phyloP scores from a whole-genome alignment of 2,888 invertebrate genomes.

The Prostheceraeus crozeri region DNA sequence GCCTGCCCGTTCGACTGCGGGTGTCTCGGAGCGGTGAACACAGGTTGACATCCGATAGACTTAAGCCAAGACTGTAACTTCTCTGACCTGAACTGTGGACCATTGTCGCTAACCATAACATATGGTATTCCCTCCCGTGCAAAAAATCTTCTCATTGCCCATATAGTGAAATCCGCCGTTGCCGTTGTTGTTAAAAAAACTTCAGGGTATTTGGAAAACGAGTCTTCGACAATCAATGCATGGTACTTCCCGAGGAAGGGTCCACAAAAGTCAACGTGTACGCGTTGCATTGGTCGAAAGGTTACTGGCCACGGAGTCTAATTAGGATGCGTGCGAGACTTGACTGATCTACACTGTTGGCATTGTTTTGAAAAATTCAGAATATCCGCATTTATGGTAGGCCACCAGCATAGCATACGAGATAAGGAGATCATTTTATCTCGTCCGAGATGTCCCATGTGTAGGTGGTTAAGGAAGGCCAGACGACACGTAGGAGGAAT shows the following conservation, averaged over 20 bases:
- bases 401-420: slow-evolving; percentile 15
- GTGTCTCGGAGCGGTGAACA: slow-evolving; percentile 11
- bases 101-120: slow-evolving; percentile 2
- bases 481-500: too few species aligned
- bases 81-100: slow-evolving; percentile 4
- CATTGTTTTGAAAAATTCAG: not conserved
- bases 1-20: slow-evolving; percentile 5
- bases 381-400: slow-evolving; percentile 3
- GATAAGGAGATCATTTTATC: slow-evolving; percentile 12
- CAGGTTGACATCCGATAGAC: not conserved
- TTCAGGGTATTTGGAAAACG: slow-evolving; percentile 15
- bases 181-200: slow-evolving; percentile 15
- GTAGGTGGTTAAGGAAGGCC: not conserved
- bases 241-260: not conserved
- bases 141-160: slow-evolving; percentile 22
- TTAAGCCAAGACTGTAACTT: slow-evolving; percentile 1
- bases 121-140: not conserved
- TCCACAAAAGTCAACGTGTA: slow-evolving; percentile 15
- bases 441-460: slow-evolving; percentile 9
- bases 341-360: not conserved
- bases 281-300: slow-evolving; percentile 15
- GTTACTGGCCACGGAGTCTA: slow-evolving; percentile 7
- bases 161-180: not conserved
- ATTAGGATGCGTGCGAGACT: slow-evolving; percentile 10
- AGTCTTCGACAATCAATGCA: slow-evolving; percentile 10